Conservation (phyloP, 2,113 vertebrate genomes). For the Abramis brama region DNA sequence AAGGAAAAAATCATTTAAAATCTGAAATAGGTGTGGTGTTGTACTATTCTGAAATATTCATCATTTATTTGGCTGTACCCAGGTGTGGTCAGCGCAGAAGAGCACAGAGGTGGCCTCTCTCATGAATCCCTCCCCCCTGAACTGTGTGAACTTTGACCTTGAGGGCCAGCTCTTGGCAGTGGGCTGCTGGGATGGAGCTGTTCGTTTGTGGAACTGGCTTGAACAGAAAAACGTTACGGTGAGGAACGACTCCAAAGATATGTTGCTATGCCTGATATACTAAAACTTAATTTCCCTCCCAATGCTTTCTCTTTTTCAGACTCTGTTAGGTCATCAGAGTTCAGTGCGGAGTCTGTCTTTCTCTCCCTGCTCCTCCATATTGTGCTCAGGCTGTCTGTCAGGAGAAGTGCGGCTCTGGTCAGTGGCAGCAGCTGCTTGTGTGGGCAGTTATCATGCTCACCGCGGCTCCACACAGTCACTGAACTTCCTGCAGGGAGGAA, state of each 20-base stretch:
- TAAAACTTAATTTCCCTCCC: background rate
- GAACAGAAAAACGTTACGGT: conserved; percentile 67
- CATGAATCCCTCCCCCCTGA: conserved; percentile 71
- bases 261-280: background rate
- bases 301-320: conserved; percentile 63
- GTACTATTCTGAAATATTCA: background rate
- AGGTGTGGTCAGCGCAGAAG: conserved; percentile 82
- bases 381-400: conserved; percentile 79
- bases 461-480: conserved; percentile 68
- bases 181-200: conserved; percentile 81
- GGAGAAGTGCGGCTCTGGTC: conserved; percentile 85
- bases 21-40: background rate
- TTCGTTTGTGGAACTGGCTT: conserved; percentile 78
- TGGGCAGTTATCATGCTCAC: conserved; percentile 83
- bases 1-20: background rate
- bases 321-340: conserved; percentile 71
- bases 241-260: conserved; percentile 36
- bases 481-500: conserved; percentile 75
- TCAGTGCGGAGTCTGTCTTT: conserved; percentile 82
- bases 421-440: conserved; percentile 69
- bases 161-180: conserved; percentile 75
- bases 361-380: conserved; percentile 70
- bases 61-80: conserved; percentile 1
- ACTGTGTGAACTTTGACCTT: conserved; percentile 83
- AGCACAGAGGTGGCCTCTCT: conserved; percentile 67